phyloP scores from a whole-genome alignment of 1,140 invertebrate species.

The Drepana arcuata region DNA sequence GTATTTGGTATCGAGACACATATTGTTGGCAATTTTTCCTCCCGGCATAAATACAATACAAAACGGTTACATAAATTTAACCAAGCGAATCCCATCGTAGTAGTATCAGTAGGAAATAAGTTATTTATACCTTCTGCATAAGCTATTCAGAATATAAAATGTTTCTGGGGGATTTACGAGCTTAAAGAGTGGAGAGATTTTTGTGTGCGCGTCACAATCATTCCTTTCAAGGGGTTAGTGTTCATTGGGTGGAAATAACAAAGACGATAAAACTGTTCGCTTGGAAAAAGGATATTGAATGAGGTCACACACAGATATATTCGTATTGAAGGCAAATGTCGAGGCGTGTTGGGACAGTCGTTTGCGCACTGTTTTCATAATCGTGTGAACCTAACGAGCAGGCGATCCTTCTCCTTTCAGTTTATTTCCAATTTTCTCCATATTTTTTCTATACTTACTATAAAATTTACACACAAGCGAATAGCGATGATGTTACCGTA shows the following conservation, averaged over 20 bases:
- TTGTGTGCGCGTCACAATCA: constrained; percentile 46
- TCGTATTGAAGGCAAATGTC: constrained; percentile 50
- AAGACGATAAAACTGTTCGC: constrained; percentile 64
- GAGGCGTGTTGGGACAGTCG: constrained; percentile 39
- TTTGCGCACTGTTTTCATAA: constrained; percentile 41
- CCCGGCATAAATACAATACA: too few relatives aligned
- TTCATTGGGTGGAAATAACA: constrained; percentile 66
- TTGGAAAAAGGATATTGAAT: constrained; percentile 67
- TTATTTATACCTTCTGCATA: too few relatives aligned
- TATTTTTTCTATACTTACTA: too few relatives aligned
- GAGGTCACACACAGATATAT: constrained; percentile 57
- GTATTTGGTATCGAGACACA: constrained; percentile 15
- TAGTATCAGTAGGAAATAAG: too few relatives aligned
- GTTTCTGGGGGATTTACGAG: constrained; percentile 14
- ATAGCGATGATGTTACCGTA: too few relatives aligned
- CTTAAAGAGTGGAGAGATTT: constrained; percentile 25
- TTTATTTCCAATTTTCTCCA: too few relatives aligned
- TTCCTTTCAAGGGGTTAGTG: constrained; percentile 53
- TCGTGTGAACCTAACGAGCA: too few relatives aligned
- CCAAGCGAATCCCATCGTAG: background rate
- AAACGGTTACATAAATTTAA: constrained; percentile 1
- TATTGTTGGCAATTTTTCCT: constrained; percentile 9
- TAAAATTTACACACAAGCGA: too few relatives aligned
- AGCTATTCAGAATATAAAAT: constrained; percentile 4
- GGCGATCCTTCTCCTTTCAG: too few relatives aligned